Evolutionary conservation across 2,797 vertebrate genomes (phyloP).

Genomic region (Propithecus perrieri): DNA sequence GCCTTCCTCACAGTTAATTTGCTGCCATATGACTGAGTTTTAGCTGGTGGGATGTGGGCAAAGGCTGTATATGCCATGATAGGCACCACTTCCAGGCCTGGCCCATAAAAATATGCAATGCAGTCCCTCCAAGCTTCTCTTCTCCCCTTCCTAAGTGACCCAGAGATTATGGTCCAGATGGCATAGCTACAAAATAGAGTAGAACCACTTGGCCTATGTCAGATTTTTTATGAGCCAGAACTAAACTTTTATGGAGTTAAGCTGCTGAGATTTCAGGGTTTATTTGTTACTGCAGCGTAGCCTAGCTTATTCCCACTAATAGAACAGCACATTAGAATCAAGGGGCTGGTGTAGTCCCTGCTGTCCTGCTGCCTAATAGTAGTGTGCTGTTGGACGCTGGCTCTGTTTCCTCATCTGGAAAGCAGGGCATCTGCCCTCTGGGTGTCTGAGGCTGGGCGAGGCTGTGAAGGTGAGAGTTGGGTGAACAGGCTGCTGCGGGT

Average conservation of each 20-base stretch:
- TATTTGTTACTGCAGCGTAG: neutral
- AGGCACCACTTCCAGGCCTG: neutral
- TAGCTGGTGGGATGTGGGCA: neutral
- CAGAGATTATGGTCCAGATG: neutral
- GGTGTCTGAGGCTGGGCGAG: neutral
- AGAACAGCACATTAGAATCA: neutral
- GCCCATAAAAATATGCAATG: neutral
- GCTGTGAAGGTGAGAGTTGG: neutral
- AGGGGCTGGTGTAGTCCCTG: neutral
- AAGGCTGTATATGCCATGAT: neutral
- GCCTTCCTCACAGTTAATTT: neutral
- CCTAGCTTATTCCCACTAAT: neutral
- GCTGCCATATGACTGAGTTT: neutral
- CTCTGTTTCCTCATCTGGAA: neutral
- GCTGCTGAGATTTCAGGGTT: neutral
- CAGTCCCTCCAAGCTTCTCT: neutral
- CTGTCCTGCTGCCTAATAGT: neutral
- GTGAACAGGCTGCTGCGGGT: neutral
- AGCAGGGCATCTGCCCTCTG: fast-evolving
- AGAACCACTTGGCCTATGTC: neutral
- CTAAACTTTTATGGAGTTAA: neutral
- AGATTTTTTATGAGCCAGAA: neutral
- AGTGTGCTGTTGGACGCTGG: too few relatives aligned
- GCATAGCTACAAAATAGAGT: neutral
- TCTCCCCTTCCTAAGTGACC: neutral